phyloP scores from a whole-genome alignment of 2,113 vertebrate genomes.

The Paramisgurnus dabryanus region DNA sequence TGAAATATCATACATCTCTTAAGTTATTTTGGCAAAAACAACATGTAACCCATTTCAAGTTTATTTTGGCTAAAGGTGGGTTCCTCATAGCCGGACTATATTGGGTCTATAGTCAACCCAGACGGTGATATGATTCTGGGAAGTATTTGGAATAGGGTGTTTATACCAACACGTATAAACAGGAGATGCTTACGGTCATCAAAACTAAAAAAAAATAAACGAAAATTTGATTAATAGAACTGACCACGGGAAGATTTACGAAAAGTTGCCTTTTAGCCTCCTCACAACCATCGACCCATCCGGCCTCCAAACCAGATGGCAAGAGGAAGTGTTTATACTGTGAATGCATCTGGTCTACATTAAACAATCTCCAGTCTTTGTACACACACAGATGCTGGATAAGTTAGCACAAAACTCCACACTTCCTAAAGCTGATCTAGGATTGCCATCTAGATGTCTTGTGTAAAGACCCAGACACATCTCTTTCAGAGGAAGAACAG shows the following conservation, averaged over 20 bases:
- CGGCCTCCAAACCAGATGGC: slow-evolving; percentile 28
- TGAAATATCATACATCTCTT: no score
- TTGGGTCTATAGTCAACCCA: no score
- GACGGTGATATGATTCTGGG: no score
- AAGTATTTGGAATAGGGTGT: background rate
- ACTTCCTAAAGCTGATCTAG: background rate
- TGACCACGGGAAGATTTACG: background rate
- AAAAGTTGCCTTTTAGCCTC: background rate
- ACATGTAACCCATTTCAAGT: no score
- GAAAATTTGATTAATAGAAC: background rate
- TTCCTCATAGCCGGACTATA: no score
- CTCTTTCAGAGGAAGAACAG: background rate
- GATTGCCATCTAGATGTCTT: no score
- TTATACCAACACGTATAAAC: background rate
- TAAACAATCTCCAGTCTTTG: slow-evolving; percentile 45
- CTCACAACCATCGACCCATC: slow-evolving; percentile 15
- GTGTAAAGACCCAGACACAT: background rate
- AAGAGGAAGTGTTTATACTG: slow-evolving; percentile 54
- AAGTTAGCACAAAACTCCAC: slow-evolving; percentile 6
- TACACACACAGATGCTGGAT: background rate
- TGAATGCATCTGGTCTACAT: slow-evolving; percentile 54
- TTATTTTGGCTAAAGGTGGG: no score
- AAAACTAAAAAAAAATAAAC: background rate
- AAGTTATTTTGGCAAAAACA: no score
- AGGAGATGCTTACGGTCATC: background rate